These are phyloP conservation scores for Equus przewalskii DNA, from an alignment of 2,113 vertebrate species.

Conservation along the genomic window DNA sequence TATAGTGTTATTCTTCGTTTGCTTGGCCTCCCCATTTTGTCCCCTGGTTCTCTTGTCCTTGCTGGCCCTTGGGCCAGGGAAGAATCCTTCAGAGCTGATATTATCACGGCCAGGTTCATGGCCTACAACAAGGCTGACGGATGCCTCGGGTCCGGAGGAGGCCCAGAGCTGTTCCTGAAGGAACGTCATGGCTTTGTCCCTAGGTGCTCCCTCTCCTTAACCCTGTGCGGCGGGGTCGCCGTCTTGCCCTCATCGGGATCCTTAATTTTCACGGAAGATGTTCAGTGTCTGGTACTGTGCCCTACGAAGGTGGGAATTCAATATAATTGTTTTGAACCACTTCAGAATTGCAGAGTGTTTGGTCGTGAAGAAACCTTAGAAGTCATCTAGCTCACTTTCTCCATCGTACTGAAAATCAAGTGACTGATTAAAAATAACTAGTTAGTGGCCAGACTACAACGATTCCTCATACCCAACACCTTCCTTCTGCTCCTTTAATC, in stretches of 20 bases:
- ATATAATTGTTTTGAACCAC: background rate
- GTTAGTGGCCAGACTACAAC: background rate
- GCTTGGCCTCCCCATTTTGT: background rate
- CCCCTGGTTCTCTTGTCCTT: background rate
- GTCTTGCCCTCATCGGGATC: background rate
- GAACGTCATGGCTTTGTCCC: background rate
- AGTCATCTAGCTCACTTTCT: background rate
- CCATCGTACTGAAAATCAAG: background rate
- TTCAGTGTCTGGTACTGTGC: background rate
- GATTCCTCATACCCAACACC: background rate
- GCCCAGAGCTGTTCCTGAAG: background rate
- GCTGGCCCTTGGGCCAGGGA: background rate
- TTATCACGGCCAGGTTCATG: background rate
- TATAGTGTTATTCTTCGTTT: background rate
- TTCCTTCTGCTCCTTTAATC: background rate
- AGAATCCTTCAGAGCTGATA: background rate
- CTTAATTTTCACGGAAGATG: background rate
- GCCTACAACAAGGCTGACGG: background rate
- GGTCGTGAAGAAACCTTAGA: background rate
- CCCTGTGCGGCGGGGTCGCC: background rate
- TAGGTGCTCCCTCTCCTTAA: background rate
- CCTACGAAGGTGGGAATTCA: background rate
- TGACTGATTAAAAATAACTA: background rate
- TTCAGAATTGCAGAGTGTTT: background rate
- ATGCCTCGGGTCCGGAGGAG: background rate